Conservation (phyloP, 2,113 vertebrate genomes). For the Gyps fulvus region DNA sequence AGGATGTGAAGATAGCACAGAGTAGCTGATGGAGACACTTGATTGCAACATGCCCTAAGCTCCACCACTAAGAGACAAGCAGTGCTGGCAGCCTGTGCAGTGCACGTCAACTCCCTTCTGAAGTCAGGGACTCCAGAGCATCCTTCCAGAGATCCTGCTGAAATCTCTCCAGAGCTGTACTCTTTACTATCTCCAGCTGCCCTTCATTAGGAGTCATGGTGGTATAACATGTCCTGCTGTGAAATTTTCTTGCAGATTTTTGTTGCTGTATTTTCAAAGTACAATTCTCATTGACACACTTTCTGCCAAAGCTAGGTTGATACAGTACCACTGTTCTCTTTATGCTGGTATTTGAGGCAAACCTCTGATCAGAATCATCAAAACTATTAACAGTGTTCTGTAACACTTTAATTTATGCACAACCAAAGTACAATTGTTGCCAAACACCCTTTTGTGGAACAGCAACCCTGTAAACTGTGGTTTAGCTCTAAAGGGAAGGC, state of each 20-base stretch:
- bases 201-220: not conserved
- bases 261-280: not conserved
- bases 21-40: not conserved
- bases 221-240: not conserved
- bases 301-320: not conserved
- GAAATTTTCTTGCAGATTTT: not conserved
- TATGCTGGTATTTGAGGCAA: not conserved
- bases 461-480: not conserved
- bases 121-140: not conserved
- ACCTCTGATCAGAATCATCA: not conserved
- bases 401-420: not conserved
- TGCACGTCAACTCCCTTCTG: accelerated
- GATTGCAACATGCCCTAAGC: not conserved
- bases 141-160: not conserved
- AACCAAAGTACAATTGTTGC: accelerated
- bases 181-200: not conserved
- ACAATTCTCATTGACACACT: accelerated
- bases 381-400: not conserved
- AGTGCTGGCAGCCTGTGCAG: not conserved
- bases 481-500: not conserved
- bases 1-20: not conserved
- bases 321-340: not conserved
- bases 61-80: not conserved
- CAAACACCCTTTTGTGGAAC: not conserved
- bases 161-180: not conserved